Percentiles rank a stretch among this genome's conserved stretches.
Conservation (phyloP, 2,888 invertebrate species). For the Acleris literana region DNA sequence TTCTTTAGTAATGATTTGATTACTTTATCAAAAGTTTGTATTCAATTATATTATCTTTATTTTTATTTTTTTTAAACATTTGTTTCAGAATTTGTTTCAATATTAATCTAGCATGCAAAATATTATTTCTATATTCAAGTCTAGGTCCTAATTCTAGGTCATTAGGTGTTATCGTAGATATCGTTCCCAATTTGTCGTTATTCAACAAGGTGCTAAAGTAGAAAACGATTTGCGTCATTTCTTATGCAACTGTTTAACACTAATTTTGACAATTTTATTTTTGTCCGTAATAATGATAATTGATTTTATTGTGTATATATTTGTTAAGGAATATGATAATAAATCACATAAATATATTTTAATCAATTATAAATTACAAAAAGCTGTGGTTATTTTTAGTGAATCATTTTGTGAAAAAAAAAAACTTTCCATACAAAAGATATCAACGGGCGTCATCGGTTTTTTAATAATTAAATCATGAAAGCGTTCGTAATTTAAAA, state of each 20-base stretch:
- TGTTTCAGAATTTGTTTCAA: too few relatives aligned
- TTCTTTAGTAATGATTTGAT: too few relatives aligned
- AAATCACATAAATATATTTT: not conserved
- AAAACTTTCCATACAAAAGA: constrained; percentile 10
- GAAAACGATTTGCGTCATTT: constrained; percentile 24
- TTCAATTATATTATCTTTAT: too few relatives aligned
- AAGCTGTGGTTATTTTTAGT: too few relatives aligned
- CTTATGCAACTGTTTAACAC: constrained; percentile 14
- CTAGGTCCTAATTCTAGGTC: not conserved
- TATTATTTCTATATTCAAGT: too few relatives aligned
- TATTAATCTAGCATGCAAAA: too few relatives aligned
- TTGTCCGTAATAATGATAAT: not conserved
- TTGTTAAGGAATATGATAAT: not conserved
- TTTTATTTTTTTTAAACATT: too few relatives aligned
- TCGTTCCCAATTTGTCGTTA: constrained; percentile 3
- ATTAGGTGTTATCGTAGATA: not conserved
- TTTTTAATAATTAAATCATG: not conserved
- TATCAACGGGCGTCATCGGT: constrained; percentile 7
- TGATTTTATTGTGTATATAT: not conserved
- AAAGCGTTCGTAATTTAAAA: too few relatives aligned
- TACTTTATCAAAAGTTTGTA: too few relatives aligned
- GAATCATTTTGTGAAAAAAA: too few relatives aligned
- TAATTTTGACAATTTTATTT: not conserved
- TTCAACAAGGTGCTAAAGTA: constrained; percentile 22
- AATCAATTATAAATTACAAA: too few relatives aligned